phyloP scores from a whole-genome alignment of 1,140 invertebrate genomes.

The Halyomorpha halys region DNA sequence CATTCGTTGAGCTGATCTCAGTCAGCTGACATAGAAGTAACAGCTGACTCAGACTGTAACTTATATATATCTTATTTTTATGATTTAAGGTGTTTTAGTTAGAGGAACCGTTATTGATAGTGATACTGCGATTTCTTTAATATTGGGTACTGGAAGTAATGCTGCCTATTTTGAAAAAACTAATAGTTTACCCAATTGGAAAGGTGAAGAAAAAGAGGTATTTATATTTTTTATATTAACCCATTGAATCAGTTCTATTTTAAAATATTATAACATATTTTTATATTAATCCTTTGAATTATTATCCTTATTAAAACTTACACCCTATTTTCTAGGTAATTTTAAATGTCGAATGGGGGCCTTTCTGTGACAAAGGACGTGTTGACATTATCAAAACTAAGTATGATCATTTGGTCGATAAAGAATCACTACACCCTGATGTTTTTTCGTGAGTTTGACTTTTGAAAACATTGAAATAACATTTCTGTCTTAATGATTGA shows the following conservation, averaged over 20 bases:
- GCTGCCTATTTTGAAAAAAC: conserved; percentile 6
- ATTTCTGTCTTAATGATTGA: background rate
- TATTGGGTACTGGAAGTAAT: conserved; percentile 10
- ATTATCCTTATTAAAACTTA: too few species aligned
- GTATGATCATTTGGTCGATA: background rate
- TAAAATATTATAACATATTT: too few species aligned
- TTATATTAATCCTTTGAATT: too few species aligned
- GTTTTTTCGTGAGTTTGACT: conserved; percentile 1
- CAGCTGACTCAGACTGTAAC: too few species aligned
- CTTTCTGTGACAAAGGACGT: background rate
- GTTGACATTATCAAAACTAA: background rate
- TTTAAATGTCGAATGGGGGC: conserved; percentile 8
- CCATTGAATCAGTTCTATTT: too few species aligned
- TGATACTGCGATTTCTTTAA: background rate
- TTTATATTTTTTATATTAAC: background rate
- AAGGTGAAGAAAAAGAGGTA: background rate
- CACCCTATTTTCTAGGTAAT: background rate
- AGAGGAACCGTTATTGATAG: background rate
- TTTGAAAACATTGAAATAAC: background rate
- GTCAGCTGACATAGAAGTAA: too few species aligned
- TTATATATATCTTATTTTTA: background rate
- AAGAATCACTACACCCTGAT: background rate
- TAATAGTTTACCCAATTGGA: background rate
- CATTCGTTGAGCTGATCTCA: too few species aligned
- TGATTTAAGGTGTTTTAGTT: conserved; percentile 35